Percentiles rank a stretch among this genome's conserved stretches.
These are phyloP conservation scores for Ptychochromis oligacanthus DNA, from an alignment of 2,113 vertebrate genomes.

Conservation along the genomic window DNA sequence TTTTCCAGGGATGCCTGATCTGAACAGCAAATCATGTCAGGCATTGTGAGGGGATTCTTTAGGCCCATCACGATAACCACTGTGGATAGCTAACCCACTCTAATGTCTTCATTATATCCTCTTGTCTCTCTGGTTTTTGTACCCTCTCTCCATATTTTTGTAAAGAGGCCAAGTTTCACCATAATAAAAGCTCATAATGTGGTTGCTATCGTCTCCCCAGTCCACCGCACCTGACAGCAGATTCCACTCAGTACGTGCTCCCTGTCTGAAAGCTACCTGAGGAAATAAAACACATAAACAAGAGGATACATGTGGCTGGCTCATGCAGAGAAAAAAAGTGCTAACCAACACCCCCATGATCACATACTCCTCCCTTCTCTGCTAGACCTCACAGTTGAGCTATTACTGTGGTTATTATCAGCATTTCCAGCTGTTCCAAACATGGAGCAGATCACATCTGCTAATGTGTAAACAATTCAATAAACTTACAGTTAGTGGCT, in stretches of 20 bases:
- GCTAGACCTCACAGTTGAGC: background rate
- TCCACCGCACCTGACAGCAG: slow-evolving; percentile 2
- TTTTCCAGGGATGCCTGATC: background rate
- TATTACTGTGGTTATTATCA: slow-evolving; percentile 25
- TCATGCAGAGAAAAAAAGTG: background rate
- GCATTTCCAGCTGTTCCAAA: slow-evolving; percentile 29
- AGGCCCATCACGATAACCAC: background rate
- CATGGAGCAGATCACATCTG: slow-evolving; percentile 16
- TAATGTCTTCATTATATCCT: background rate
- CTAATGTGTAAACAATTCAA: slow-evolving; percentile 18
- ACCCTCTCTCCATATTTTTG: background rate
- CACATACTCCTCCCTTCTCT: background rate
- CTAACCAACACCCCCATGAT: background rate
- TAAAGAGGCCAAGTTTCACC: background rate
- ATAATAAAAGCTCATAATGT: slow-evolving; percentile 28
- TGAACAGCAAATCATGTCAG: background rate
- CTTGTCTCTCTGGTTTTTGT: slow-evolving; percentile 13
- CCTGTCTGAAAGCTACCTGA: background rate
- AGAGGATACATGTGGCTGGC: slow-evolving; percentile 6
- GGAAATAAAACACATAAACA: slow-evolving; percentile 20
- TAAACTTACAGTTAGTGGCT: background rate
- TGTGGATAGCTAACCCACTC: background rate
- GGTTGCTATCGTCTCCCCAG: background rate
- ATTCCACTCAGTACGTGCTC: slow-evolving; percentile 11
- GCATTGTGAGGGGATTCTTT: background rate